Base-by-base conservation (phyloP, 2,888 invertebrate species). In the Buathra laborator region DNA sequence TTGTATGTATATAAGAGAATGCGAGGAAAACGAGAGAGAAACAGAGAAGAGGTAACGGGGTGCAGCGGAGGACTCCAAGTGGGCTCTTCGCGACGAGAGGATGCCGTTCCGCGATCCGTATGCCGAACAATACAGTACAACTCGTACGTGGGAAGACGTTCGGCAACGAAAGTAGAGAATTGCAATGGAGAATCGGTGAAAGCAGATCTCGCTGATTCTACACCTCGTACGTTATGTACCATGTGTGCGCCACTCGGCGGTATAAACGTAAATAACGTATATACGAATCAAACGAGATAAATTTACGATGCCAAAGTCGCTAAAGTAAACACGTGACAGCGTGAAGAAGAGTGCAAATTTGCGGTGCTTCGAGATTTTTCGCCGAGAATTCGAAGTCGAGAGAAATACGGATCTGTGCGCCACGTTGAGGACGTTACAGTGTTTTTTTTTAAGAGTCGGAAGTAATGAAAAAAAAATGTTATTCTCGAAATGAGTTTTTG, bases 51-150 rank as follows among this genome's bases (percentile, higher is more conserved):
- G 16, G 72, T 64, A 48, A 80, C 46, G 62, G 32, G 16, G 29
- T 59, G 71, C 51, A 46, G 43, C n/a, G 53, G 77, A 72, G 71
- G 70, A 32, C 37, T 44, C 43, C 51, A 44, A 79, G 79, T 66
- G 64, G 51, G 64, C 53, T 79, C 51, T 72, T 51, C 10, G 71
- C 12, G 70, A 59, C 48, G 78, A 64, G 62, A 51, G 43, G 44
- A 44, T 53, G 67, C 68, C 44, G 76, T 67, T 59, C 32, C 66
- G 29, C 81, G 81, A 86, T 83, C 83, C 81, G 83, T 86, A 85
- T 86, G 80, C 81, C 77, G 78, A 81, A 84, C 86, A 77, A 86
- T 84, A 67, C 67, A 32, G 53, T 67, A 43, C 78, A 66, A 48
- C 66, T 66, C 67, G 53, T 78, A 83, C 83, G 75, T 75, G 75